A percentile compares a stretch with the other conserved stretches of the same genome.
phyloP scores from a whole-genome alignment of 2,888 invertebrate species.

The Caenorhabditis sp. region DNA sequence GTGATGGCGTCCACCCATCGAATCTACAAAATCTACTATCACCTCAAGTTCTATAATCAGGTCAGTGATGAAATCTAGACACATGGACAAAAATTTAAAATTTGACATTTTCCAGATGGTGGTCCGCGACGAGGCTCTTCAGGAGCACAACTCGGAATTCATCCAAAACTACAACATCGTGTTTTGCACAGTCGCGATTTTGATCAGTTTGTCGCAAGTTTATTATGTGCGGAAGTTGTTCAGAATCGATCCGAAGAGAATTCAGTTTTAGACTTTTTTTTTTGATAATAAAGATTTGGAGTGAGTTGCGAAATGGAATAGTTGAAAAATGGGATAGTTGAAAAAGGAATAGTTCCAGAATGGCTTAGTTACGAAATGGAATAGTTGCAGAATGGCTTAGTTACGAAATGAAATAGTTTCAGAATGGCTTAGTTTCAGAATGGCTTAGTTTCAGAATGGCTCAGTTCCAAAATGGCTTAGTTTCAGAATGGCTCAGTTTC shows the following conservation, averaged over 20 bases:
- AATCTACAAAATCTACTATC: conserved; percentile 71
- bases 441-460: no score
- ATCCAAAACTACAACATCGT: conserved; percentile 64
- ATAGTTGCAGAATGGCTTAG: no score
- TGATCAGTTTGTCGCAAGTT: conserved; percentile 66
- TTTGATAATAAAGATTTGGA: background rate
- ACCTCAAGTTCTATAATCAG: conserved; percentile 72
- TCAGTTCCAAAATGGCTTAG: no score
- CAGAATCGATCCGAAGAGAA: conserved; percentile 63
- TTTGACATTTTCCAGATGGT: conserved; percentile 53
- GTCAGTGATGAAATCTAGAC: conserved; percentile 16
- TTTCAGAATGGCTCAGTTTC: no score
- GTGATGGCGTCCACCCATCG: conserved; percentile 63
- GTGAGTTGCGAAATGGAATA: background rate
- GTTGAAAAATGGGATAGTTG: no score
- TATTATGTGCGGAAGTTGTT: conserved; percentile 60
- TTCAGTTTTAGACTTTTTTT: conserved; percentile 53
- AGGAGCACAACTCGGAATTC: conserved; percentile 62
- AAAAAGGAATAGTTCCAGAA: no score
- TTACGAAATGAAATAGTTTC: no score
- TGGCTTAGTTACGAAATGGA: no score
- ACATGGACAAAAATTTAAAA: background rate
- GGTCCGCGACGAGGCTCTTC: conserved; percentile 67
- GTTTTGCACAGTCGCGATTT: conserved; percentile 58
- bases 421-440: no score